phyloP scores from a whole-genome alignment of 2,888 invertebrate genomes.

The Ochropleura plecta region DNA sequence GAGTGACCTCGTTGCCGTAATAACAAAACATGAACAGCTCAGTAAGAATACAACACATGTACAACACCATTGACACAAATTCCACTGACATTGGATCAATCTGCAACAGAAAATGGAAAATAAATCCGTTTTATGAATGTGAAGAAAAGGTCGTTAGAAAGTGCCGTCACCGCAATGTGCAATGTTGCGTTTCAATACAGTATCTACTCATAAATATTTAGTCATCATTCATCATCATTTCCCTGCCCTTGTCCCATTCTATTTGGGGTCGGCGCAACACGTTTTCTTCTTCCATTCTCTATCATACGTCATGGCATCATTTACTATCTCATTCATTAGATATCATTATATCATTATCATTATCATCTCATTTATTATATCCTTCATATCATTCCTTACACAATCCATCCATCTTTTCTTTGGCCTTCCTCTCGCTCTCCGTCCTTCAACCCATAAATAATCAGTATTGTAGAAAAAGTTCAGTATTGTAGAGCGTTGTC shows the following conservation, averaged over 20 bases:
- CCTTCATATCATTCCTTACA: no score
- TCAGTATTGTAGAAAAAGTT: not conserved
- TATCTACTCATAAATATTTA: not conserved
- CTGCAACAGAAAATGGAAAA: conserved; percentile 33
- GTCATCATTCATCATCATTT: no score
- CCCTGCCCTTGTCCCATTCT: no score
- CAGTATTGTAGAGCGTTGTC: not conserved
- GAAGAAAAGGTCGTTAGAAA: not conserved
- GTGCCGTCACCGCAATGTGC: not conserved
- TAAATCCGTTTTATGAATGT: not conserved
- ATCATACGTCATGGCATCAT: no score
- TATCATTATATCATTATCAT: no score
- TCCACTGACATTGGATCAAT: conserved; percentile 73
- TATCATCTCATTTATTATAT: no score
- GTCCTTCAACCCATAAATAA: no score
- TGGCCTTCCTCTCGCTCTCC: no score
- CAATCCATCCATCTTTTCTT: no score
- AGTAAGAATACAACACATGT: conserved; percentile 76
- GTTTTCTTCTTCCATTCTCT: no score
- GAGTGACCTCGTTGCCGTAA: conserved; percentile 77
- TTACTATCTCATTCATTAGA: no score
- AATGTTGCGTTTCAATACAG: not conserved
- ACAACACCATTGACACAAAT: conserved; percentile 78
- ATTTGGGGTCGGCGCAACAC: no score
- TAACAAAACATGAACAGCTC: conserved; percentile 78